Conservation (phyloP, 2,113 vertebrate genomes). For the Petrocephalus microphthalmus region DNA sequence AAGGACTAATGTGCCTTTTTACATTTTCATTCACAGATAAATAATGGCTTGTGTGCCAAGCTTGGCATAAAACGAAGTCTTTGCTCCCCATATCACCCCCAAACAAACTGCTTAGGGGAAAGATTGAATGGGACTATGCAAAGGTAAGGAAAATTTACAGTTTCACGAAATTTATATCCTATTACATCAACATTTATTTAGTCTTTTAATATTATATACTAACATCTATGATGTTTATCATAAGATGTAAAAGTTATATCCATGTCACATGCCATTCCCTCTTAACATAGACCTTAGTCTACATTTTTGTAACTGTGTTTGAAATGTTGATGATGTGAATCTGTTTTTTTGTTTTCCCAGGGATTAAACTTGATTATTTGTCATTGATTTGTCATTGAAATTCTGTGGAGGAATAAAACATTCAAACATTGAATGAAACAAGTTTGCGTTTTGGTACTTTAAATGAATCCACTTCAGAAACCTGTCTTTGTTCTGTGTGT, state of each 20-base stretch:
- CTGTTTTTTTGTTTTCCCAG: slow-evolving; percentile 41
- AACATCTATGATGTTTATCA: too few species aligned
- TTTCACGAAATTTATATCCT: too few species aligned
- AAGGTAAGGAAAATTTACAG: too few species aligned
- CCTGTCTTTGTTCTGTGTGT: neutral
- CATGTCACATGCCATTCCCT: too few species aligned
- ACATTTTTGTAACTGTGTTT: slow-evolving; percentile 53
- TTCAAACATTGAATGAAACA: neutral
- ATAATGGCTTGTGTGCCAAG: neutral
- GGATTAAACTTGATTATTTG: slow-evolving; percentile 50
- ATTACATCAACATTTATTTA: too few species aligned
- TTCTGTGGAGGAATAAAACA: slow-evolving; percentile 47
- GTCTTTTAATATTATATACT: too few species aligned
- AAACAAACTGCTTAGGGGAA: too few species aligned
- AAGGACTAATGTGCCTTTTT: neutral
- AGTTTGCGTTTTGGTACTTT: neutral
- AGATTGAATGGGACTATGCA: too few species aligned
- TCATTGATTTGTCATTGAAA: slow-evolving; percentile 44
- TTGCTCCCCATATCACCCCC: neutral
- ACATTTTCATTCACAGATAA: neutral
- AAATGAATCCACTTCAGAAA: neutral
- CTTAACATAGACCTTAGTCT: slow-evolving; percentile 25
- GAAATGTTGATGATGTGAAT: slow-evolving; percentile 56
- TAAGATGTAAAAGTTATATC: too few species aligned
- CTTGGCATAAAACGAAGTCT: neutral